These are phyloP conservation scores for Stegodyphus dumicola DNA, from an alignment of 1,140 invertebrate species.

Conservation along the genomic window DNA sequence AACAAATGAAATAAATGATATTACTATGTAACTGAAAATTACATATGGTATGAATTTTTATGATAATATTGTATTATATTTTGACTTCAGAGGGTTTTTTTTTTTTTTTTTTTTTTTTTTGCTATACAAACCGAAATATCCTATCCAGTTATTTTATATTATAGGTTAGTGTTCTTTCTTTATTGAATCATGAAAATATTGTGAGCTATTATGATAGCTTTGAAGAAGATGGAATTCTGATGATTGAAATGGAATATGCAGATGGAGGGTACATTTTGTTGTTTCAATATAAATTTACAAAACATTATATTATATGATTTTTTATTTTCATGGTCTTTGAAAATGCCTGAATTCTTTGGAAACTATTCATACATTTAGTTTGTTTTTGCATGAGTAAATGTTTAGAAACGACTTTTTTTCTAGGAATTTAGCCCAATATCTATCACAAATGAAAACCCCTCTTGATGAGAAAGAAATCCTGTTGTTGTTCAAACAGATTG, in stretches of 20 bases:
- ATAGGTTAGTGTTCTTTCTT: slow-evolving; percentile 75
- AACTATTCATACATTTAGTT: no score
- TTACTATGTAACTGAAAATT: no score
- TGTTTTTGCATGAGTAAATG: no score
- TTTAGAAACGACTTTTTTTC: slow-evolving; percentile 28
- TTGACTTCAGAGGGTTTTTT: not conserved
- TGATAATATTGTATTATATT: not conserved
- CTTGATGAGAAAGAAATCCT: slow-evolving; percentile 76
- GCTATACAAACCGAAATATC: not conserved
- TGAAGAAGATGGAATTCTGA: slow-evolving; percentile 78
- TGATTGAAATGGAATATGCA: slow-evolving; percentile 87
- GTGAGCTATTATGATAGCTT: slow-evolving; percentile 81
- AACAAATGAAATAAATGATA: no score
- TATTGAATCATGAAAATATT: slow-evolving; percentile 81
- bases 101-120: slow-evolving; percentile 1
- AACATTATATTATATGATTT: not conserved
- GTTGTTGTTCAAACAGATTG: slow-evolving; percentile 78
- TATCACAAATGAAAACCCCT: slow-evolving; percentile 71
- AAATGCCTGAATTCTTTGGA: no score
- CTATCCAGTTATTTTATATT: slow-evolving; percentile 15
- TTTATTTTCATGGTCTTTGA: not conserved
- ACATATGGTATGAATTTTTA: not conserved
- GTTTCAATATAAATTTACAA: not conserved
- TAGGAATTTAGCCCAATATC: slow-evolving; percentile 77
- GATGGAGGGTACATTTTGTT: slow-evolving; percentile 73